phyloP scores from a whole-genome alignment of 1,140 invertebrate genomes.

The Camponotus floridanus region DNA sequence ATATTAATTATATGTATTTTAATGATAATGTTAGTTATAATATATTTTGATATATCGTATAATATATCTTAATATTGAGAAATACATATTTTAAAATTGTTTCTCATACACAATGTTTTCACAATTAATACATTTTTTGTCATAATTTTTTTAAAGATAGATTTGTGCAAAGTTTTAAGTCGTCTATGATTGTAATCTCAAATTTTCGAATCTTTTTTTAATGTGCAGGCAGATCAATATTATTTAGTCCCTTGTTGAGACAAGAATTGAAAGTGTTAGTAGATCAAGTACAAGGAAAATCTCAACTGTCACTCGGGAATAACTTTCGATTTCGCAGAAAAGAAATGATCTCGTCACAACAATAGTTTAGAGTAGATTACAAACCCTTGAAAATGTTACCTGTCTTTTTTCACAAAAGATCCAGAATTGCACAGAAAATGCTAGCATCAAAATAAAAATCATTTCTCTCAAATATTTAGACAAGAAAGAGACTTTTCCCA shows the following conservation, averaged over 20 bases:
- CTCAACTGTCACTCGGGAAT: conserved; percentile 14
- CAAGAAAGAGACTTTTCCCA: conserved; percentile 21
- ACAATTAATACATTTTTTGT: background rate
- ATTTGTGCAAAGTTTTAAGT: background rate
- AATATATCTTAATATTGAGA: background rate
- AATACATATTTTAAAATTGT: background rate
- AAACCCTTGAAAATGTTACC: conserved; percentile 69
- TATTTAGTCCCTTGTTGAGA: background rate
- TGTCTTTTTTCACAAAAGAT: conserved; percentile 76
- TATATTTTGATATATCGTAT: background rate
- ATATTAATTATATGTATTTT: background rate
- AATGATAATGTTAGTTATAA: background rate
- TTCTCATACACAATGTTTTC: background rate
- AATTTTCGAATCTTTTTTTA: conserved; percentile 33
- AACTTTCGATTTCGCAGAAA: conserved; percentile 26
- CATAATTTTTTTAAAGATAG: background rate
- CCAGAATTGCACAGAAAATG: conserved; percentile 8
- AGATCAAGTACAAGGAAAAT: conserved; percentile 54
- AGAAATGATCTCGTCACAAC: background rate
- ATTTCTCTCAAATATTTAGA: conserved; percentile 69
- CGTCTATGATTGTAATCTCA: conserved; percentile 14
- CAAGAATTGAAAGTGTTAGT: conserved; percentile 39
- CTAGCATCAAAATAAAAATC: conserved; percentile 32
- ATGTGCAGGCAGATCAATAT: conserved; percentile 5
- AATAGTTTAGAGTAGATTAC: background rate